Conservation (phyloP, 2,113 vertebrate genomes). For the Ptychochromis oligacanthus region DNA sequence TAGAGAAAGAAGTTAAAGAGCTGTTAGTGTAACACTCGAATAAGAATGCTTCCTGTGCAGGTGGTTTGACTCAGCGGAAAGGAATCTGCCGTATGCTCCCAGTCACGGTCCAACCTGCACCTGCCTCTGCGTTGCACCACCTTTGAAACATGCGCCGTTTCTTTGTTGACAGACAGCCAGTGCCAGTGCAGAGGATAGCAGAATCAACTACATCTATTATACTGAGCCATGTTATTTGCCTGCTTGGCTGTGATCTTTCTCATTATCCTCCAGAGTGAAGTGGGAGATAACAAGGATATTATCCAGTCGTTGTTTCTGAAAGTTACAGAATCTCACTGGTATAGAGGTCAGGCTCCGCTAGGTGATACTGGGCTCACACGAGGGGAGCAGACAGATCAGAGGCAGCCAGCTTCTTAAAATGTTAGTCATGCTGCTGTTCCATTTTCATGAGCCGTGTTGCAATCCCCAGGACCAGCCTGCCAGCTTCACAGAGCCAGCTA, state of each 20-base stretch:
- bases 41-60: constrained; percentile 54
- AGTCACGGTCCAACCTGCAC: constrained; percentile 29
- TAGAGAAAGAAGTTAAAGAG: constrained; percentile 10
- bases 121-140: constrained; percentile 4
- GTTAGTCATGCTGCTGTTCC: constrained; percentile 56
- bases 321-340: not conserved
- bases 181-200: not conserved
- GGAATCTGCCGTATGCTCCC: constrained; percentile 63
- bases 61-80: constrained; percentile 67
- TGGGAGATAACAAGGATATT: not conserved
- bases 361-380: constrained; percentile 16
- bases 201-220: not conserved
- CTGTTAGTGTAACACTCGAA: not conserved
- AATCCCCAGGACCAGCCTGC: constrained; percentile 44
- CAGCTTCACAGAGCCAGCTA: constrained; percentile 20
- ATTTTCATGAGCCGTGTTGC: constrained; percentile 63
- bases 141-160: not conserved
- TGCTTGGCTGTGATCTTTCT: not conserved
- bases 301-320: not conserved
- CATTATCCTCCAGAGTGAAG: not conserved
- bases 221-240: not conserved
- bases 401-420: constrained; percentile 46
- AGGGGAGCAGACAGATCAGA: constrained; percentile 28
- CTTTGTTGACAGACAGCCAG: not conserved
- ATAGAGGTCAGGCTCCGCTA: constrained; percentile 7